These are phyloP conservation scores for Zosterops hypoxanthus DNA, from an alignment of 2,113 vertebrate species.

Conservation along the genomic window DNA sequence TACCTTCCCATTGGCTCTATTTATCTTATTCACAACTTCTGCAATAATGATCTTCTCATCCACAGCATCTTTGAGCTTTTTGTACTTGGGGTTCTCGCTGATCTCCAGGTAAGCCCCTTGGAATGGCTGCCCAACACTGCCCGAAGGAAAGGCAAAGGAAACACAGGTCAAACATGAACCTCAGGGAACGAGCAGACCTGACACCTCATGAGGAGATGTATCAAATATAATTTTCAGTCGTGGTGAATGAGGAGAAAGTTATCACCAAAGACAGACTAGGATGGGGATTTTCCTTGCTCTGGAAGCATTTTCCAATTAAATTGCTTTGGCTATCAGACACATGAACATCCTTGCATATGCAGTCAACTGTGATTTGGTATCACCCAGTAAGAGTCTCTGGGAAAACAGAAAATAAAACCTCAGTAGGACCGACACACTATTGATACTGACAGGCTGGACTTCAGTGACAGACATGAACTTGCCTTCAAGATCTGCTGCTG, in stretches of 20 bases:
- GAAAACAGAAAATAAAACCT: neutral
- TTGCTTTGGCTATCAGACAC: neutral
- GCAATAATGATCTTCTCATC: slow-evolving; percentile 96
- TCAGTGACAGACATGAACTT: neutral
- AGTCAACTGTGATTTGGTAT: neutral
- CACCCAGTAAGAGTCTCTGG: neutral
- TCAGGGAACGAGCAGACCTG: neutral
- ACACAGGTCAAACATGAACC: accelerated
- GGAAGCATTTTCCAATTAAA: neutral
- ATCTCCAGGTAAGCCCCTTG: slow-evolving; percentile 98
- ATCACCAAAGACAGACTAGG: neutral
- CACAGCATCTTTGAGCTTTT: slow-evolving; percentile 89
- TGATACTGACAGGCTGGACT: neutral
- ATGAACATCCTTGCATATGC: neutral
- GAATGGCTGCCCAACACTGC: slow-evolving; percentile 93
- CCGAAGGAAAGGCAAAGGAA: neutral
- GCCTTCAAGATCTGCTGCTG: neutral
- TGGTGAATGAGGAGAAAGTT: neutral
- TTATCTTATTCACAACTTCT: slow-evolving; percentile 96
- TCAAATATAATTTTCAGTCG: neutral
- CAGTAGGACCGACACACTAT: neutral
- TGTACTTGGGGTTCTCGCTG: slow-evolving; percentile 94
- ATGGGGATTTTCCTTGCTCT: neutral
- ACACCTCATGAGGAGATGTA: accelerated
- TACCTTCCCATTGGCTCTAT: slow-evolving; percentile 97